Percentiles rank a stretch among this genome's conserved stretches.
phyloP scores from a whole-genome alignment of 2,797 vertebrate species.

The Pelodytes ibericus region DNA sequence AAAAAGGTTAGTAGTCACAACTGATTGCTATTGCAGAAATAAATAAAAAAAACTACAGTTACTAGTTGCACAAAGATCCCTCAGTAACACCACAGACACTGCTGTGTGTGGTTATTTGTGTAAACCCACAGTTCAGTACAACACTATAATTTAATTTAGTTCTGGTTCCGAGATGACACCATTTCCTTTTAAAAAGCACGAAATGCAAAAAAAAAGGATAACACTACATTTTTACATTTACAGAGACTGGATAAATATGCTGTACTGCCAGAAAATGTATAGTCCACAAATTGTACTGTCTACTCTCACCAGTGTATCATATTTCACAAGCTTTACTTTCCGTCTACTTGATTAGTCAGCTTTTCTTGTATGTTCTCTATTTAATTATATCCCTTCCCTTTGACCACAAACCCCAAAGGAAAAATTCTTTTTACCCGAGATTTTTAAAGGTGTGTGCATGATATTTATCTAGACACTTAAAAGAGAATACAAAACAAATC shows the following conservation, averaged over 20 bases:
- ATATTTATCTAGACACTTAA: too few relatives aligned
- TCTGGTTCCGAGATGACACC: constrained; percentile 12
- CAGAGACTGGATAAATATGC: constrained; percentile 33
- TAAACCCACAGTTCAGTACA: constrained; percentile 10
- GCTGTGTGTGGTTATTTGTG: constrained; percentile 18
- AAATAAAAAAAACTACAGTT: too few relatives aligned
- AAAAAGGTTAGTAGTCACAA: too few relatives aligned
- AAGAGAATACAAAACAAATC: too few relatives aligned
- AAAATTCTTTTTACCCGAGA: too few relatives aligned
- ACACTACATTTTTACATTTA: background rate
- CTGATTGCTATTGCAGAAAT: too few relatives aligned
- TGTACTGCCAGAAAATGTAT: constrained; percentile 16
- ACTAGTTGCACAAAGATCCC: too few relatives aligned
- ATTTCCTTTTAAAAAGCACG: constrained; percentile 16
- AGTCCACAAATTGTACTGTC: constrained; percentile 24
- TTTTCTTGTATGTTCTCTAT: constrained; percentile 19
- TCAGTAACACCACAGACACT: background rate
- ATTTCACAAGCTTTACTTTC: constrained; percentile 28
- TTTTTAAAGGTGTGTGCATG: too few relatives aligned
- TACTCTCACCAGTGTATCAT: background rate
- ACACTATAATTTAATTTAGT: constrained; percentile 31
- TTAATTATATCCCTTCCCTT: constrained; percentile 28
- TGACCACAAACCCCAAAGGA: constrained; percentile 11
- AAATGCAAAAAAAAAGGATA: constrained; percentile 3
- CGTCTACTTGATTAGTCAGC: constrained; percentile 25